These are phyloP conservation scores for Myopa tessellatipennis DNA, from an alignment of 2,888 invertebrate species.

Conservation along the genomic window DNA sequence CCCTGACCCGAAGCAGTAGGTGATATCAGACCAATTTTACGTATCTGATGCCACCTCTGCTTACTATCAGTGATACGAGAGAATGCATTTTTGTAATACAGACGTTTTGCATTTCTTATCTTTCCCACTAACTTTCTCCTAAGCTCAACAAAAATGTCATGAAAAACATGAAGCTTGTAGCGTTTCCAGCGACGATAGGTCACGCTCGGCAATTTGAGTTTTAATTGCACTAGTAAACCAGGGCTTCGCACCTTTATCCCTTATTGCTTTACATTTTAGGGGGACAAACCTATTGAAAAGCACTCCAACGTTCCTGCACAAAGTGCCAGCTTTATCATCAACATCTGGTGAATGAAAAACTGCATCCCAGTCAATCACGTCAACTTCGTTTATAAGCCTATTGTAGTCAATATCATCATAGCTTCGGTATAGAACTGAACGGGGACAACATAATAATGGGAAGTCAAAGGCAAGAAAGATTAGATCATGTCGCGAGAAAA, in stretches of 20 bases:
- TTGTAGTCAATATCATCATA: background rate
- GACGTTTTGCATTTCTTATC: no score
- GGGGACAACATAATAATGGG: background rate
- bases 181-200: background rate
- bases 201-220: background rate
- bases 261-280: background rate
- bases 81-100: background rate
- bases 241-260: background rate
- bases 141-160: background rate
- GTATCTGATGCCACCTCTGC: background rate
- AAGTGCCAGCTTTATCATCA: background rate
- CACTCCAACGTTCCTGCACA: background rate
- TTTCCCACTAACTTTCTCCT: background rate
- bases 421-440: background rate
- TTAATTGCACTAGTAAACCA: background rate
- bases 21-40: slow-evolving; percentile 2
- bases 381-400: background rate
- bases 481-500: slow-evolving; percentile 14
- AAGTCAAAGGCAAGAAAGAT: slow-evolving; percentile 12
- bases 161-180: background rate
- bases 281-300: background rate
- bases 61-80: background rate
- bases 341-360: background rate
- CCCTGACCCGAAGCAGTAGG: background rate
- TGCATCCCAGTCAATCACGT: background rate